Percentiles rank a stretch among this genome's conserved stretches.
phyloP scores from a whole-genome alignment of 2,797 vertebrate species.

The Mus spretus region DNA sequence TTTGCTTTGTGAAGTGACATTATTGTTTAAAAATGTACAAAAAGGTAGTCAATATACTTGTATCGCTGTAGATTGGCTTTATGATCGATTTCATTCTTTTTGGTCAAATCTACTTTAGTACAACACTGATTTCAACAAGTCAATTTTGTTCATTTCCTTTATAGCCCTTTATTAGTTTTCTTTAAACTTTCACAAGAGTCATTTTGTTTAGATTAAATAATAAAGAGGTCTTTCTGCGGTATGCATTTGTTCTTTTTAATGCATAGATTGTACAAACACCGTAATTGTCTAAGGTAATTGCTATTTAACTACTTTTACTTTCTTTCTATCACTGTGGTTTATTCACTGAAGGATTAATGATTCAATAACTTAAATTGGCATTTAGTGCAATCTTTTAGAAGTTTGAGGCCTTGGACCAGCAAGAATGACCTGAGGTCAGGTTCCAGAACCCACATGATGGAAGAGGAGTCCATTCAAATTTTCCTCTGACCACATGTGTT shows the following conservation, averaged over 20 bases:
- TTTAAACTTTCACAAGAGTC: not conserved
- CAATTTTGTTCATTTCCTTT: slow-evolving; percentile 18
- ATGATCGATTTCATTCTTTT: slow-evolving; percentile 4
- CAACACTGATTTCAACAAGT: not conserved
- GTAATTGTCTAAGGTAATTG: slow-evolving; percentile 36
- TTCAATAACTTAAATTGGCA: not conserved
- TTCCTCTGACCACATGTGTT: not conserved
- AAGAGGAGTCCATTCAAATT: not conserved
- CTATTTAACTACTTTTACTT: slow-evolving; percentile 45
- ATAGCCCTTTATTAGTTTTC: slow-evolving; percentile 25
- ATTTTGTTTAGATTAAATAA: slow-evolving; percentile 58
- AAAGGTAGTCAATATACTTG: not conserved
- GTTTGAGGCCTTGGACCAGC: not conserved
- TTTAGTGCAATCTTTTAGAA: not conserved
- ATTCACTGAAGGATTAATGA: slow-evolving; percentile 39
- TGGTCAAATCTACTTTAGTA: slow-evolving; percentile 26
- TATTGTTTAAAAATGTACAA: slow-evolving; percentile 28
- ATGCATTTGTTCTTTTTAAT: not conserved
- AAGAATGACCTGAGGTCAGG: not conserved
- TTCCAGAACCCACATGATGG: not conserved
- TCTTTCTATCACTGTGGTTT: slow-evolving; percentile 4
- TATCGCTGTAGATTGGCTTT: slow-evolving; percentile 14
- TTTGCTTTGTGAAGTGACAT: not conserved
- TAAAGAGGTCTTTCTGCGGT: slow-evolving; percentile 27
- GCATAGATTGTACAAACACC: not conserved